Evolutionary conservation across 2,113 vertebrate genomes (phyloP), one percentile per base, ranked within the genome.

Genomic region (Leptobrachium leishanense): DNA sequence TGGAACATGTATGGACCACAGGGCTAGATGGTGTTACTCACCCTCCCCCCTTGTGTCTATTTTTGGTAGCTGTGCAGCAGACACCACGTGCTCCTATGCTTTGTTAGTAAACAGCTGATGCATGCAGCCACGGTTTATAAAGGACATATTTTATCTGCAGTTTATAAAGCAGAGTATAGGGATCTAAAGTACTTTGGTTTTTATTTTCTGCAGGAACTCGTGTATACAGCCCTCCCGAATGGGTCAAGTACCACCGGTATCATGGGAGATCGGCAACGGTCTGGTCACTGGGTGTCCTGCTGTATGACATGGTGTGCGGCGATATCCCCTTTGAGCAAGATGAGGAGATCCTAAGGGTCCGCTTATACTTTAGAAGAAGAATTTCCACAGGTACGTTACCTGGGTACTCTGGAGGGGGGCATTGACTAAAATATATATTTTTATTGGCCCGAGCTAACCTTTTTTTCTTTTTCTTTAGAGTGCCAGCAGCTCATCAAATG

Each of bases 321-420:
- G 98, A 99, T 87, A 98, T 99, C 86, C 98, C 98, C 40, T 99
- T 99, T 15, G 97, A 98, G 85, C 97, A 97, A 82, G 98, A 99
- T 0, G 96, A 98, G 75, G 97, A 99, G 89, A 99, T 99, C 72
- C 90, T 98, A 53, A 90, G 92, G 0, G 97, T 96, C 1, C 90
- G 90, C 11, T 88, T 99, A 62, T 95, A 94, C 77, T 99, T 99
- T 93, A 93, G 96, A 76, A 95, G 95, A 80, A 93, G 95, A 86
- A 85, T 99, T 84, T 98, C 98, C 54, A 85, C 94, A 73, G 97
- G 98, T 99, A 72, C 81, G 94, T 54, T 11, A 50, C 46, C 4
- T 1, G 4, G 4, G 4, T 50, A 4, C 8, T 50, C 4, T 50
- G 46, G 8, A 50, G 46, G 8, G 46, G 46, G 46, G 46, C 4